Percentiles rank a stretch among this genome's conserved stretches.
phyloP scores from a whole-genome alignment of 2,797 vertebrate species.

The Odontamblyopus lacepedii region DNA sequence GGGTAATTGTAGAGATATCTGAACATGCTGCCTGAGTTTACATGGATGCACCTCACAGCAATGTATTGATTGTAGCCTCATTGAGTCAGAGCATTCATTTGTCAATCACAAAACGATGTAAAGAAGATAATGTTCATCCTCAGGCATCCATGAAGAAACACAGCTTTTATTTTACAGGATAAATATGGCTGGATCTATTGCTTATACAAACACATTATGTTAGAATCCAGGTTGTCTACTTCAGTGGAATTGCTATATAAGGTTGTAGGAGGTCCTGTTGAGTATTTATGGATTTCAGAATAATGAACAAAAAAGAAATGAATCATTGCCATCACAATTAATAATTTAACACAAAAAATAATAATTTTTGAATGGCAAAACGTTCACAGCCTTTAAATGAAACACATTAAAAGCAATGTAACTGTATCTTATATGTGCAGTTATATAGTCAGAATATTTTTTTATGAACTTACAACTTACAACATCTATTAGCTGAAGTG shows the following conservation, averaged over 20 bases:
- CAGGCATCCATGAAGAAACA: slow-evolving; percentile 58
- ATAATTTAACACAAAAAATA: no score
- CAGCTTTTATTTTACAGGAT: slow-evolving; percentile 62
- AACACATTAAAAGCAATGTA: neutral
- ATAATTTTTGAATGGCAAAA: no score
- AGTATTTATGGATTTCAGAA: neutral
- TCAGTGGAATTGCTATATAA: neutral
- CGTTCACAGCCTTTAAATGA: no score
- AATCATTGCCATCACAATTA: no score
- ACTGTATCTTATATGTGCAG: neutral
- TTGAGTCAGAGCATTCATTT: slow-evolving; percentile 72
- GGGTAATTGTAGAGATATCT: slow-evolving; percentile 69
- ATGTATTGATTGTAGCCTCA: slow-evolving; percentile 75
- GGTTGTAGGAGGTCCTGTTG: neutral
- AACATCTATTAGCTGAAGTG: slow-evolving; percentile 25
- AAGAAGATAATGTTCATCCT: slow-evolving; percentile 67
- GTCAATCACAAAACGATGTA: slow-evolving; percentile 68
- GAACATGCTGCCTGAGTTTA: slow-evolving; percentile 22
- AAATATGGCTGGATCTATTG: slow-evolving; percentile 50
- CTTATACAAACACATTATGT: slow-evolving; percentile 18
- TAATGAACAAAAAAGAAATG: no score
- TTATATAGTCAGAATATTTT: slow-evolving; percentile 8
- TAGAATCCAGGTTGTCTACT: neutral
- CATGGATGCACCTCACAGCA: slow-evolving; percentile 56
- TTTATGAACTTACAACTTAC: slow-evolving; percentile 22